These are phyloP conservation scores for Muscicapa striata DNA, from an alignment of 2,797 vertebrate genomes.

Conservation along the genomic window DNA sequence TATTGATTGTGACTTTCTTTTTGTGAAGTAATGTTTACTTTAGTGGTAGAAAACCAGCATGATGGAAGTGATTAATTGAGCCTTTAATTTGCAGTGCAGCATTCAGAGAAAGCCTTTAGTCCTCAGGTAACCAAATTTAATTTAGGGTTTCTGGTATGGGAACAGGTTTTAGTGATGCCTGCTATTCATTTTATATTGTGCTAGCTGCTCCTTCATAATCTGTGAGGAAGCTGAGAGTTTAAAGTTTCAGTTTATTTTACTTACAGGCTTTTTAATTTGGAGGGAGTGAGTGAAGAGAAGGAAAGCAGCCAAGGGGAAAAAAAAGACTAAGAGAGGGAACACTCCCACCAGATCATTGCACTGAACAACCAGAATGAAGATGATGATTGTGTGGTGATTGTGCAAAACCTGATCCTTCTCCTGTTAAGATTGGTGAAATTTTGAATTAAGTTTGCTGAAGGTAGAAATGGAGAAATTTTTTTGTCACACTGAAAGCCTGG, in stretches of 20 bases:
- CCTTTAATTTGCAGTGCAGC: not conserved
- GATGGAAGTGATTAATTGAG: slow-evolving; percentile 41
- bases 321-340: not conserved
- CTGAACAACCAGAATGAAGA: not conserved
- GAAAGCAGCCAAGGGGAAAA: not conserved
- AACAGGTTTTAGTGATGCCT: not conserved
- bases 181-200: not conserved
- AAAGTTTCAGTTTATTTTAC: not conserved
- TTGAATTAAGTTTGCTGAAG: not conserved
- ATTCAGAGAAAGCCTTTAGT: slow-evolving; percentile 65
- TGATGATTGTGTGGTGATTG: not conserved
- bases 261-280: not conserved
- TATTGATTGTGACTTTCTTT: not conserved
- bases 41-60: not conserved
- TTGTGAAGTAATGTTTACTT: not conserved
- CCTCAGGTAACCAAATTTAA: slow-evolving; percentile 67
- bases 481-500: not conserved
- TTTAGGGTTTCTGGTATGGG: slow-evolving; percentile 40
- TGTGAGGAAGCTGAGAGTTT: not conserved
- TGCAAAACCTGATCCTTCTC: not conserved
- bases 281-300: not conserved
- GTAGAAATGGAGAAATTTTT: not conserved
- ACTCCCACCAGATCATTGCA: not conserved
- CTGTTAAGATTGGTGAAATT: not conserved
- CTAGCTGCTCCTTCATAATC: not conserved